These are phyloP conservation scores for Anabacerthia variegaticeps DNA, from an alignment of 2,797 vertebrate genomes.

Conservation along the genomic window DNA sequence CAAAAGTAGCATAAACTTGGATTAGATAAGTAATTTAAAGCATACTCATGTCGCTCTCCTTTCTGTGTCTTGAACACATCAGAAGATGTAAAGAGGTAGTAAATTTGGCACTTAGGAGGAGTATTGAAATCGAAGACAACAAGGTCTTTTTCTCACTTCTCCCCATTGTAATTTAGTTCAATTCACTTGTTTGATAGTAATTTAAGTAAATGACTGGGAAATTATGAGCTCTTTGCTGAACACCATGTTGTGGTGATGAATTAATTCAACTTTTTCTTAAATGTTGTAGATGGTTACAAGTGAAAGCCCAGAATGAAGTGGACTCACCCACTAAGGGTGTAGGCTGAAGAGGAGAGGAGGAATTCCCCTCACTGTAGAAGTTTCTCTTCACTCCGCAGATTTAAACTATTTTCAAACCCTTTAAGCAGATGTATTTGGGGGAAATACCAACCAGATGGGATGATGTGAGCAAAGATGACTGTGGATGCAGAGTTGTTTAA, in stretches of 20 bases:
- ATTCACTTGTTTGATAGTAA: neutral
- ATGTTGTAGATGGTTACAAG: constrained; percentile 12
- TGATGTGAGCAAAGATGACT: neutral
- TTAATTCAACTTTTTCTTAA: neutral
- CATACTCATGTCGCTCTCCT: fast-evolving
- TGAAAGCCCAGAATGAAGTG: neutral
- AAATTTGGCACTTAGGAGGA: neutral
- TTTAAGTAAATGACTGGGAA: constrained; percentile 1
- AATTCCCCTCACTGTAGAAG: neutral
- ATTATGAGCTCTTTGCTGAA: neutral
- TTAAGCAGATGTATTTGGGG: neutral
- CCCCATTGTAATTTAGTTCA: neutral
- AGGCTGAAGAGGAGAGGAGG: neutral
- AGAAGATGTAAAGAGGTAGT: neutral
- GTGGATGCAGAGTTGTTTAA: neutral
- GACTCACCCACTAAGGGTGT: neutral
- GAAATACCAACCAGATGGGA: neutral
- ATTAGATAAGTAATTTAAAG: neutral
- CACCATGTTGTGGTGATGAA: neutral
- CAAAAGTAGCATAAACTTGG: neutral
- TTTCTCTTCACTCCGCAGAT: neutral
- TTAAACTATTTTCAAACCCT: neutral
- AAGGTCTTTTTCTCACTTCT: neutral
- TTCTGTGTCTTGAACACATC: neutral
- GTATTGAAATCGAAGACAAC: neutral